Evolutionary conservation across 2,888 invertebrate genomes (phyloP).

Genomic region (Penaeus monodon): DNA sequence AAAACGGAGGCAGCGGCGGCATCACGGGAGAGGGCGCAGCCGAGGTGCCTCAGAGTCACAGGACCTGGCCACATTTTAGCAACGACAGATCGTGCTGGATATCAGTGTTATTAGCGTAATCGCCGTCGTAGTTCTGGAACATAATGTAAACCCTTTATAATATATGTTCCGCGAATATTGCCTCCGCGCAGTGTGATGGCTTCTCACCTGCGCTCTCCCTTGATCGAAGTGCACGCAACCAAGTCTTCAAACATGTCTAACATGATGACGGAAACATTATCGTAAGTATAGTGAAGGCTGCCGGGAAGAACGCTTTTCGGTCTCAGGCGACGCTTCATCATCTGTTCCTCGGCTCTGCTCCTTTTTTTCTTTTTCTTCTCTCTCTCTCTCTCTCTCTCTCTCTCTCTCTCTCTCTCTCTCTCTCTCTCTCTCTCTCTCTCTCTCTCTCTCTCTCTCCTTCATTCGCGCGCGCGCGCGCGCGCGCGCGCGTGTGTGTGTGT

Average conservation of each 20-base stretch:
- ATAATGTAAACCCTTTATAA: neutral
- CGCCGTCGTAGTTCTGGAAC: constrained; percentile 32
- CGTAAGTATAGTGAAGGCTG: too few species aligned
- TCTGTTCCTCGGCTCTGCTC: too few species aligned
- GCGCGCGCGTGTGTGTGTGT: too few species aligned
- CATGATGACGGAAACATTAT: too few species aligned
- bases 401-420: constrained; percentile 1
- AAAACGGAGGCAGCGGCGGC: too few species aligned
- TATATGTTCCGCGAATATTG: constrained; percentile 5
- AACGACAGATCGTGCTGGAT: constrained; percentile 45
- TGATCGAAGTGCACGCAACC: too few species aligned
- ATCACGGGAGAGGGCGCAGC: constrained; percentile 7
- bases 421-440: neutral
- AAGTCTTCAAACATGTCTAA: too few species aligned
- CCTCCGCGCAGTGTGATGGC: neutral
- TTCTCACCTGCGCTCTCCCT: too few species aligned
- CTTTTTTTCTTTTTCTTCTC: too few species aligned
- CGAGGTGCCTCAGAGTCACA: neutral
- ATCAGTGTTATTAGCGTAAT: constrained; percentile 46
- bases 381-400: neutral
- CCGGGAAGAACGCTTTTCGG: too few species aligned
- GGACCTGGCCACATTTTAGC: constrained; percentile 5
- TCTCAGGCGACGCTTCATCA: too few species aligned
- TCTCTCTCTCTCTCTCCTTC: too few species aligned
- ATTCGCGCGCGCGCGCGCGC: neutral